Evolutionary conservation across 2,113 vertebrate genomes (phyloP).

Genomic region (Channa maculata): DNA sequence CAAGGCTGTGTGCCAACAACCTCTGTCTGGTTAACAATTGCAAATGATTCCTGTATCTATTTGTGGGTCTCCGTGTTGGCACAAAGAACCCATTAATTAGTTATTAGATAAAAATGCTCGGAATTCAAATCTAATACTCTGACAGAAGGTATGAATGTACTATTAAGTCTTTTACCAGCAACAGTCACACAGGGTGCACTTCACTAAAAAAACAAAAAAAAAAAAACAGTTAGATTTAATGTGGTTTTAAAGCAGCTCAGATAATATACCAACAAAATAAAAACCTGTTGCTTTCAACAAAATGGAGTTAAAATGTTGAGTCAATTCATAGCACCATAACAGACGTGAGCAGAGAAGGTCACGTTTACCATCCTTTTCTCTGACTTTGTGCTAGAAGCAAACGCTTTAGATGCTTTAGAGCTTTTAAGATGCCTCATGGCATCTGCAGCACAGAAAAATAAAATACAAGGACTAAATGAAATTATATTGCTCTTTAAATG

Average conservation of each 20-base stretch:
- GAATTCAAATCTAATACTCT: constrained; percentile 49
- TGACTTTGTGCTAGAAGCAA: no score
- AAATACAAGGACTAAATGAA: no score
- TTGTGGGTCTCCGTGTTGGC: constrained; percentile 11
- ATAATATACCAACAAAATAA: constrained; percentile 10
- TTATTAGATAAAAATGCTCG: constrained; percentile 45
- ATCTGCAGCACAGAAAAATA: no score
- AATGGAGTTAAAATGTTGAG: constrained; percentile 15
- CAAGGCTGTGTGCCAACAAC: constrained; percentile 42
- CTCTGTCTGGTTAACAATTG: constrained; percentile 74
- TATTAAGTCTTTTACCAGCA: neutral
- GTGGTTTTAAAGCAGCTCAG: constrained; percentile 27
- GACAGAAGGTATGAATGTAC: neutral
- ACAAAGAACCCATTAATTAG: constrained; percentile 42
- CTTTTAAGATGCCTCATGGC: no score
- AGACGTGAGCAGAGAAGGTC: neutral
- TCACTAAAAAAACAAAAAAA: no score
- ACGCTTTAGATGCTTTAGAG: no score
- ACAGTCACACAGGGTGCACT: neutral
- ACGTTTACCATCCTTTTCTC: no score
- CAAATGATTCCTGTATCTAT: constrained; percentile 46
- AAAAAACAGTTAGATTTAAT: constrained; percentile 1
- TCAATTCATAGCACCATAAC: no score
- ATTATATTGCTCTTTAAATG: no score
- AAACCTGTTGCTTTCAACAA: neutral